phyloP scores from a whole-genome alignment of 2,888 invertebrate species.

The Cyclophora albipunctata region DNA sequence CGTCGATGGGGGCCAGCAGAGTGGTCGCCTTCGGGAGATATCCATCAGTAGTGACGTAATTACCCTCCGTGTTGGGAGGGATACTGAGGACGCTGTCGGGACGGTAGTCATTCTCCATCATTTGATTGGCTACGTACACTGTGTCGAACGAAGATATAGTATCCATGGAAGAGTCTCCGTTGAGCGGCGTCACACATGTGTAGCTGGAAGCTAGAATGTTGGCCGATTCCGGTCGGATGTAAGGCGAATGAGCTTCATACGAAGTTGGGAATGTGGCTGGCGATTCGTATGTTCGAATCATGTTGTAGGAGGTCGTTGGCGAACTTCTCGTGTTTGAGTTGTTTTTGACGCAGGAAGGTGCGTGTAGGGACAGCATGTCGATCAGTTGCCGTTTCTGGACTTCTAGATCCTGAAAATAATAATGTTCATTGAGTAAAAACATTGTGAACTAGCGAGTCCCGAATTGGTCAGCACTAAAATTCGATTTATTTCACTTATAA shows the following conservation, averaged over 20 bases:
- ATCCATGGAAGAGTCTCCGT: constrained; percentile 58
- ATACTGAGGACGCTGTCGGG: constrained; percentile 66
- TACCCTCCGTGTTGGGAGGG: constrained; percentile 45
- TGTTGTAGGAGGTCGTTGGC: constrained; percentile 57
- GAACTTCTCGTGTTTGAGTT: constrained; percentile 56
- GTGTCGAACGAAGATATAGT: constrained; percentile 57
- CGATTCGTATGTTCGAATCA: constrained; percentile 62
- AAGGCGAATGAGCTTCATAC: constrained; percentile 65
- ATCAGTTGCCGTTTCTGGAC: constrained; percentile 84
- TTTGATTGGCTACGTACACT: constrained; percentile 52
- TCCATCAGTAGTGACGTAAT: constrained; percentile 57
- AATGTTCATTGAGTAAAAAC: too few species aligned
- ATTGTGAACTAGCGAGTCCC: too few species aligned
- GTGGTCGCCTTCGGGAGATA: constrained; percentile 63
- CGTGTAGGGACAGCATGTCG: constrained; percentile 86
- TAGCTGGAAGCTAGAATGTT: constrained; percentile 70
- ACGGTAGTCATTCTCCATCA: constrained; percentile 58
- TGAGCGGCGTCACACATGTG: constrained; percentile 56
- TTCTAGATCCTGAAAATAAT: constrained; percentile 80
- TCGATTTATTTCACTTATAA: too few species aligned
- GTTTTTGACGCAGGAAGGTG: constrained; percentile 80
- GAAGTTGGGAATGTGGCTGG: constrained; percentile 60
- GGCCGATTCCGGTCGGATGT: constrained; percentile 70
- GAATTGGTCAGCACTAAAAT: too few species aligned
- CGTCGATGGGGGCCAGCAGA: constrained; percentile 71